Percentiles rank a stretch among this genome's conserved stretches.
Conservation (phyloP, 1,140 invertebrate species). For the Camponotus vicinus region DNA sequence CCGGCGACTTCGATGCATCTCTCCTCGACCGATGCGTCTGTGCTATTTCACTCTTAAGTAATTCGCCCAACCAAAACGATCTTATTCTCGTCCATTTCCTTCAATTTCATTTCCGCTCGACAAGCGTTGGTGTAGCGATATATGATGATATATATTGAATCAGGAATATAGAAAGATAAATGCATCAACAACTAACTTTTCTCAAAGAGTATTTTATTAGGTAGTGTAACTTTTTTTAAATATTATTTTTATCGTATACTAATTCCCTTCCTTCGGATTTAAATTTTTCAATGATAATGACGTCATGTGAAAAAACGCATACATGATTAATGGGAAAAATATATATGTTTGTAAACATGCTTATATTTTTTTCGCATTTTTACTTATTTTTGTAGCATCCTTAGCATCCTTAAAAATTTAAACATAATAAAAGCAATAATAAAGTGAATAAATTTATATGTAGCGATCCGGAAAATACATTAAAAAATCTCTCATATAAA, state of each 20-base stretch:
- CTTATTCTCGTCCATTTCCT: slow-evolving; percentile 61
- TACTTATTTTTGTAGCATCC: neutral
- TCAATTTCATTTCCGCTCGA: slow-evolving; percentile 52
- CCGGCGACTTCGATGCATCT: slow-evolving; percentile 47
- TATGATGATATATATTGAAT: slow-evolving; percentile 39
- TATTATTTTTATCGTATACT: slow-evolving; percentile 15
- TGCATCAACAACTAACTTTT: neutral
- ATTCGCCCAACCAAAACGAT: slow-evolving; percentile 57
- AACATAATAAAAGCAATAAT: neutral
- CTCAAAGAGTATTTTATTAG: neutral
- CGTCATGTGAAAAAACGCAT: neutral
- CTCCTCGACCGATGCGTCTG: slow-evolving; percentile 1
- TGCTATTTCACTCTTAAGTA: slow-evolving; percentile 59
- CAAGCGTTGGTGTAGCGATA: slow-evolving; percentile 14
- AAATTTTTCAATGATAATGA: neutral
- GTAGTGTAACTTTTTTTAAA: neutral
- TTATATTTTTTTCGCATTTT: neutral
- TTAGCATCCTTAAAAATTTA: neutral
- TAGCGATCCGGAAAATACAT: neutral
- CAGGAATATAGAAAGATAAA: slow-evolving; percentile 26
- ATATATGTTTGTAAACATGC: neutral
- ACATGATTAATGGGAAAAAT: neutral
- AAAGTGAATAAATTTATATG: neutral
- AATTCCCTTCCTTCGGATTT: neutral
- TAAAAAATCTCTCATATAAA: neutral